Evolutionary conservation across 2,113 vertebrate species (phyloP).

Genomic region (Saimiri boliviensis): DNA sequence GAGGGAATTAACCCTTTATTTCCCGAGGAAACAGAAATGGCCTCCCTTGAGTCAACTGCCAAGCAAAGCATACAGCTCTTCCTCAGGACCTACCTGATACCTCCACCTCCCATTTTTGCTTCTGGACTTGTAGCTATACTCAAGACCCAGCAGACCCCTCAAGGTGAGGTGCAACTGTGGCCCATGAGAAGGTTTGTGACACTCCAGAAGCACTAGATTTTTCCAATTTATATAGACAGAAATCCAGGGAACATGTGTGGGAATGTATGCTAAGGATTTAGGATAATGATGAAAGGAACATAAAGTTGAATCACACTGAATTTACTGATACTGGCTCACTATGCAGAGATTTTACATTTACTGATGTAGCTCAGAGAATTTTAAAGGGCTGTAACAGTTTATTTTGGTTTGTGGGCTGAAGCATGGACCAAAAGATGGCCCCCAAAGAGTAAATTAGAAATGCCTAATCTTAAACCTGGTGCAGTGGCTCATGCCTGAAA

Average conservation of each 20-base stretch:
- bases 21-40: background rate
- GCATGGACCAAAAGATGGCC: background rate
- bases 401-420: background rate
- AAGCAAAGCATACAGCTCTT: background rate
- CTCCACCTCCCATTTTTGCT: background rate
- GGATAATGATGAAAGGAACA: background rate
- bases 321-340: background rate
- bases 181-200: background rate
- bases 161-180: background rate
- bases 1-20: background rate
- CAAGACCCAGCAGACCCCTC: background rate
- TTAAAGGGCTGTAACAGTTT: background rate
- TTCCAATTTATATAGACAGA: background rate
- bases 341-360: background rate
- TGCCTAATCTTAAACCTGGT: background rate
- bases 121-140: background rate
- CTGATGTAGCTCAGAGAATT: background rate
- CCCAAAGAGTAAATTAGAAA: background rate
- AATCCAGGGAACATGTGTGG: background rate
- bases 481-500: too few relatives aligned
- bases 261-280: too few relatives aligned
- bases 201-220: background rate
- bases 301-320: background rate
- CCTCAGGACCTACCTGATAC: accelerated
- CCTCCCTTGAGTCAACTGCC: background rate